Conservation (phyloP, 2,113 vertebrate species). For the Sitta europaea region DNA sequence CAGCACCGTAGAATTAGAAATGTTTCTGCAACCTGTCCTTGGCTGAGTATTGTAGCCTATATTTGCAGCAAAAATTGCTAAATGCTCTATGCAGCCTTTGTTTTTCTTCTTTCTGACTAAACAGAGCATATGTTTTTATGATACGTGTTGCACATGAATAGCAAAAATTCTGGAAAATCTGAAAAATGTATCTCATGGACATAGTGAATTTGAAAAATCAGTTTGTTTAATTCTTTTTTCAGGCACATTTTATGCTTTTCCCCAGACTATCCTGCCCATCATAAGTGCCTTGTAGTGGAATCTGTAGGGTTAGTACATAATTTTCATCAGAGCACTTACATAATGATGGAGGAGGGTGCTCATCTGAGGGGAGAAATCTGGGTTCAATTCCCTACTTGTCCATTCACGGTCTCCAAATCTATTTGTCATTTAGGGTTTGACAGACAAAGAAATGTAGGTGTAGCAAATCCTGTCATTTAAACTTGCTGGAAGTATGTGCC, state of each 20-base stretch:
- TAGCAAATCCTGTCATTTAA: background rate
- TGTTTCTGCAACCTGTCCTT: background rate
- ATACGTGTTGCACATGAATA: background rate
- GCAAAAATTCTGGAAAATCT: background rate
- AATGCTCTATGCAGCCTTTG: background rate
- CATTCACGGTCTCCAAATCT: background rate
- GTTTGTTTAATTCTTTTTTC: background rate
- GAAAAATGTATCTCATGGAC: background rate
- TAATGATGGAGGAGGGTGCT: background rate
- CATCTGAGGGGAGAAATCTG: background rate
- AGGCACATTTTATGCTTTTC: background rate
- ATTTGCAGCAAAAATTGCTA: background rate
- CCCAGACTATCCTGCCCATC: background rate
- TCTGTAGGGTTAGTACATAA: background rate
- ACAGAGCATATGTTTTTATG: background rate
- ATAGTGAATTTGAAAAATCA: background rate
- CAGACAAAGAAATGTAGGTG: background rate
- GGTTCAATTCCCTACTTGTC: background rate
- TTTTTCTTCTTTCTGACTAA: background rate
- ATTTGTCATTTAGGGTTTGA: background rate
- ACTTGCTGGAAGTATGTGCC: background rate
- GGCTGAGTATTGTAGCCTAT: background rate
- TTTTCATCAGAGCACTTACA: background rate
- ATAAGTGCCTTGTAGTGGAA: background rate
- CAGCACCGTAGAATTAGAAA: background rate